Percentiles rank a stretch among this genome's conserved stretches.
Evolutionary conservation across 2,797 vertebrate species (phyloP).

Genomic region (Gobionotothen gibberifrons): DNA sequence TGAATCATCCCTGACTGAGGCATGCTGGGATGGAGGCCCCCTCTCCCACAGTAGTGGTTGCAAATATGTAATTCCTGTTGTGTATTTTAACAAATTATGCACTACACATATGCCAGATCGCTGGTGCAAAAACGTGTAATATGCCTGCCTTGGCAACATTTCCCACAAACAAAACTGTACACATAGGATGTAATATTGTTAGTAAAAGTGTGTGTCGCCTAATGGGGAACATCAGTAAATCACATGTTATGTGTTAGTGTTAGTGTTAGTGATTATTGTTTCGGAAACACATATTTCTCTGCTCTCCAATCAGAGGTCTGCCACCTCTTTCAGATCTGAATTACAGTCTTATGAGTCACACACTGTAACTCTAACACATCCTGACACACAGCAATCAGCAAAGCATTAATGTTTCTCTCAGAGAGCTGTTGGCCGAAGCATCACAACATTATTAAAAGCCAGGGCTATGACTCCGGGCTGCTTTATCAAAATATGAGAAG

Average conservation of each 20-base stretch:
- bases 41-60: not conserved
- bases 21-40: not conserved
- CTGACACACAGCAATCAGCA: slow-evolving; percentile 12
- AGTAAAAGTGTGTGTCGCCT: not conserved
- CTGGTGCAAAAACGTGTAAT: not conserved
- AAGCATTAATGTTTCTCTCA: slow-evolving; percentile 4
- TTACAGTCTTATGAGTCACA: slow-evolving; percentile 18
- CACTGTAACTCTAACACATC: slow-evolving; percentile 11
- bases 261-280: not conserved
- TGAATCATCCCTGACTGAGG: not conserved
- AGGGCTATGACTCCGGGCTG: slow-evolving; percentile 11
- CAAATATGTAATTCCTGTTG: slow-evolving; percentile 1
- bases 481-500: not conserved
- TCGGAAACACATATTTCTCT: not conserved
- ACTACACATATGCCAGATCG: not conserved
- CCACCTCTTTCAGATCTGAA: slow-evolving; percentile 9
- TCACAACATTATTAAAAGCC: slow-evolving; percentile 3
- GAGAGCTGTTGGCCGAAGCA: not conserved
- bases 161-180: slow-evolving; percentile 1
- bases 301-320: not conserved
- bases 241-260: not conserved
- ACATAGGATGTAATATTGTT: not conserved
- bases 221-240: not conserved
- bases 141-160: not conserved
- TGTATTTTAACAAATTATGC: slow-evolving; percentile 11